These are phyloP conservation scores for Bubo blakistoni DNA, from an alignment of 2,113 vertebrate species.

Conservation along the genomic window DNA sequence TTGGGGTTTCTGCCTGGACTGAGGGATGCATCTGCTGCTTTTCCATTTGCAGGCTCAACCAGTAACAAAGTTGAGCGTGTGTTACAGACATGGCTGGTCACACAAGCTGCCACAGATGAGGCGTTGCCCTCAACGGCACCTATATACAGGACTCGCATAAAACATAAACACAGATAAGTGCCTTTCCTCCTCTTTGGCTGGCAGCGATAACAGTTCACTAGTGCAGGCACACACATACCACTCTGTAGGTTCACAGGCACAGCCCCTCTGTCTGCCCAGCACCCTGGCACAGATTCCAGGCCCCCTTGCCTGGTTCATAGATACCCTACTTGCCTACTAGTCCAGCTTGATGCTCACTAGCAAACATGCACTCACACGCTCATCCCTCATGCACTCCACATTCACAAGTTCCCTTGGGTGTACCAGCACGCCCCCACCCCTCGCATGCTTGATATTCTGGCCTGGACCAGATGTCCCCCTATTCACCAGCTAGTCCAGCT, in stretches of 20 bases:
- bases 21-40: not conserved
- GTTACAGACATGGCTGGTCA: not conserved
- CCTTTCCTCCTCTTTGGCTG: not conserved
- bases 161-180: too few relatives aligned
- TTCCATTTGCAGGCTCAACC: not conserved
- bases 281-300: not conserved
- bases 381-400: fast-evolving
- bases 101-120: not conserved
- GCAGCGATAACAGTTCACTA: not conserved
- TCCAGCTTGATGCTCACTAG: not conserved
- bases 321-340: not conserved
- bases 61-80: not conserved
- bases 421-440: fast-evolving
- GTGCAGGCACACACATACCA: not conserved
- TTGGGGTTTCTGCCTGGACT: not conserved
- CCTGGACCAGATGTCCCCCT: not conserved
- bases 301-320: not conserved
- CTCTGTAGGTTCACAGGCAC: not conserved
- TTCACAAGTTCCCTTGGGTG: not conserved
- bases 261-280: not conserved
- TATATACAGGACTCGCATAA: fast-evolving
- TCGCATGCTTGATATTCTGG: not conserved
- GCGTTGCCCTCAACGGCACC: not conserved
- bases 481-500: fast-evolving
- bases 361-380: not conserved